Evolutionary conservation across 2,113 vertebrate genomes (phyloP).

Genomic region (Anarrhichthys ocellatus): DNA sequence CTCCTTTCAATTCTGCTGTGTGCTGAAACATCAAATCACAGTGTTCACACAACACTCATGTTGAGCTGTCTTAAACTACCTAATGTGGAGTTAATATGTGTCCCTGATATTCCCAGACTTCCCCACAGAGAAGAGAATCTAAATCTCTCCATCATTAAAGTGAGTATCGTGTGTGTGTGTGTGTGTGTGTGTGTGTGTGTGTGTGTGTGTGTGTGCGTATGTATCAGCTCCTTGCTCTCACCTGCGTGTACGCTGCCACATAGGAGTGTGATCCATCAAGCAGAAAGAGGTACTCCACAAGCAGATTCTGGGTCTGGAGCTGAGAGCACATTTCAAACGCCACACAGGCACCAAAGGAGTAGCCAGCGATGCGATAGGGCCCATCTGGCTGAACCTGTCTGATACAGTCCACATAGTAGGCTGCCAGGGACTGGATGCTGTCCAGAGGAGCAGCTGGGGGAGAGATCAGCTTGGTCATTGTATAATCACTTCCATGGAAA

Average conservation of each 20-base stretch:
- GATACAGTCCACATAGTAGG: slow-evolving; percentile 91
- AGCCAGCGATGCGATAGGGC: slow-evolving; percentile 93
- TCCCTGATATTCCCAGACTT: neutral
- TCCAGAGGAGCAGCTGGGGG: slow-evolving; percentile 90
- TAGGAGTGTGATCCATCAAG: slow-evolving; percentile 95
- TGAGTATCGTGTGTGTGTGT: neutral
- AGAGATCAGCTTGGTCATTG: neutral
- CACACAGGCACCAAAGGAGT: slow-evolving; percentile 97
- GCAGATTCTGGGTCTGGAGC: slow-evolving; percentile 86
- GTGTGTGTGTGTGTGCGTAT: neutral
- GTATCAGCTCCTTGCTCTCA: slow-evolving; percentile 65
- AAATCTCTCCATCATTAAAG: neutral
- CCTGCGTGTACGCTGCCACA: slow-evolving; percentile 95
- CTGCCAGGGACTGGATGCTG: slow-evolving; percentile 91
- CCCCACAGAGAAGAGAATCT: too few relatives aligned
- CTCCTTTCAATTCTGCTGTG: neutral
- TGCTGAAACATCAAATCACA: neutral
- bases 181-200: neutral
- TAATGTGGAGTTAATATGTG: neutral
- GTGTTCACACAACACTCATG: neutral
- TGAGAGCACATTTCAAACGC: slow-evolving; percentile 98
- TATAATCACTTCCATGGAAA: neutral
- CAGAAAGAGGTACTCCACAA: slow-evolving; percentile 90
- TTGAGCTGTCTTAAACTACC: neutral
- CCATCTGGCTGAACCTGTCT: slow-evolving; percentile 92